These are phyloP conservation scores for Lithophane semibrunnea DNA, from an alignment of 2,888 invertebrate genomes.

Conservation along the genomic window DNA sequence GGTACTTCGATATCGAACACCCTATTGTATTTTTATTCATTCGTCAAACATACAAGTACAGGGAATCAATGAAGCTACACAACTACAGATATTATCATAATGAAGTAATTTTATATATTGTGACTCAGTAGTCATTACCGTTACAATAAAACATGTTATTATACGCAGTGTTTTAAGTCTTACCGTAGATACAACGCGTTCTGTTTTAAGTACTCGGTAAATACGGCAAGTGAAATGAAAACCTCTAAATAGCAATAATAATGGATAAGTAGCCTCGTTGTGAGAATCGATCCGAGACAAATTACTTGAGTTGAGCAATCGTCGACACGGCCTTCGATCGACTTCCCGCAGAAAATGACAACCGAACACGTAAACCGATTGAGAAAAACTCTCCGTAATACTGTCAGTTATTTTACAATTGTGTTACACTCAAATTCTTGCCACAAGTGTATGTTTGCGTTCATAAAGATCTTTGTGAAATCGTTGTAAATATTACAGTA, in stretches of 20 bases:
- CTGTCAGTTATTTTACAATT: conserved; percentile 25
- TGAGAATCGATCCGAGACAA: conserved; percentile 51
- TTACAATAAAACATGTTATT: conserved; percentile 17
- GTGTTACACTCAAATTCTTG: conserved; percentile 12
- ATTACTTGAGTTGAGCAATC: conserved; percentile 45
- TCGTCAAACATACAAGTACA: conserved; percentile 7
- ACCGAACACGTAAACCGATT: conserved; percentile 53
- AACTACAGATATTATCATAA: neutral
- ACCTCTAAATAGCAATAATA: neutral
- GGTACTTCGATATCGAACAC: conserved; percentile 2
- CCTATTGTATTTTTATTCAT: neutral
- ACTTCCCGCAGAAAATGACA: conserved; percentile 45
- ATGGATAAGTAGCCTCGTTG: conserved; percentile 35
- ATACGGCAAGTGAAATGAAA: conserved; percentile 8
- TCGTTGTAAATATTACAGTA: conserved; percentile 45
- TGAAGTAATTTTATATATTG: conserved; percentile 11
- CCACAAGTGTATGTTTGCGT: conserved; percentile 27
- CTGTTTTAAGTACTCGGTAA: neutral
- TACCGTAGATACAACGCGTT: neutral
- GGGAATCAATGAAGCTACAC: neutral
- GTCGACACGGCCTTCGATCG: conserved; percentile 50
- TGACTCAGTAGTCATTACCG: neutral
- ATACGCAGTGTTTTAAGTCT: conserved; percentile 4
- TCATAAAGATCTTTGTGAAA: conserved; percentile 46
- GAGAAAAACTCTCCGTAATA: conserved; percentile 53